Percentiles rank a stretch among this genome's conserved stretches.
These are phyloP conservation scores for Nomada ruficornis DNA, from an alignment of 2,888 invertebrate genomes.

Conservation along the genomic window DNA sequence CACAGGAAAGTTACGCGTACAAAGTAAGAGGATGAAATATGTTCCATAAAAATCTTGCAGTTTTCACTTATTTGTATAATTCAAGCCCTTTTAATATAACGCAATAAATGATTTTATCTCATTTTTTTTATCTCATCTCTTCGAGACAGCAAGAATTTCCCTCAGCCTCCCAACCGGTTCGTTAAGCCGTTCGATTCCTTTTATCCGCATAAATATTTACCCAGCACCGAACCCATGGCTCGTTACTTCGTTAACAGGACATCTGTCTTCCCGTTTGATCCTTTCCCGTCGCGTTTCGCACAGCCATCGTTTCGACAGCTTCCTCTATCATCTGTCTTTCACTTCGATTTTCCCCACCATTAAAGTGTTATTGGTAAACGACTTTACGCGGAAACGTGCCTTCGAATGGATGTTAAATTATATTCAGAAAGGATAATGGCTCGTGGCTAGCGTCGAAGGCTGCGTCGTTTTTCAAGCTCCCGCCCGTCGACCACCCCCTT, in stretches of 20 bases:
- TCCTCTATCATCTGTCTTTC: neutral
- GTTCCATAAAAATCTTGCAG: too few species aligned
- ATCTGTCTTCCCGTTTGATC: constrained; percentile 22
- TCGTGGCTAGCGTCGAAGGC: constrained; percentile 26
- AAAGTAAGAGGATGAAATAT: too few species aligned
- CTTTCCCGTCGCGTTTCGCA: neutral
- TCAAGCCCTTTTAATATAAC: too few species aligned
- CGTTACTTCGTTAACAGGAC: constrained; percentile 44
- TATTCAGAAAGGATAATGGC: constrained; percentile 43
- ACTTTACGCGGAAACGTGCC: constrained; percentile 8
- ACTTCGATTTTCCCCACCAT: neutral
- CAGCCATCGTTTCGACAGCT: neutral
- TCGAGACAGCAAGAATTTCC: constrained; percentile 20
- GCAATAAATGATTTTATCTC: neutral
- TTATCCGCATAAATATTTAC: constrained; percentile 48
- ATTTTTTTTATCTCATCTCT: neutral
- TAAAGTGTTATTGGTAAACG: constrained; percentile 22
- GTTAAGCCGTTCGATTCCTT: constrained; percentile 33
- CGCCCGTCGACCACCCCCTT: constrained; percentile 13
- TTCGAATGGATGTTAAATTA: constrained; percentile 43
- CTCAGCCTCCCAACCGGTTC: constrained; percentile 14
- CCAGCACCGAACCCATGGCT: constrained; percentile 8
- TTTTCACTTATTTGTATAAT: too few species aligned
- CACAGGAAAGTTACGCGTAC: too few species aligned
- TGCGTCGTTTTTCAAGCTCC: constrained; percentile 39